Base-by-base conservation (phyloP, 2,797 vertebrate species). In the Scomberomorus guttatus region DNA sequence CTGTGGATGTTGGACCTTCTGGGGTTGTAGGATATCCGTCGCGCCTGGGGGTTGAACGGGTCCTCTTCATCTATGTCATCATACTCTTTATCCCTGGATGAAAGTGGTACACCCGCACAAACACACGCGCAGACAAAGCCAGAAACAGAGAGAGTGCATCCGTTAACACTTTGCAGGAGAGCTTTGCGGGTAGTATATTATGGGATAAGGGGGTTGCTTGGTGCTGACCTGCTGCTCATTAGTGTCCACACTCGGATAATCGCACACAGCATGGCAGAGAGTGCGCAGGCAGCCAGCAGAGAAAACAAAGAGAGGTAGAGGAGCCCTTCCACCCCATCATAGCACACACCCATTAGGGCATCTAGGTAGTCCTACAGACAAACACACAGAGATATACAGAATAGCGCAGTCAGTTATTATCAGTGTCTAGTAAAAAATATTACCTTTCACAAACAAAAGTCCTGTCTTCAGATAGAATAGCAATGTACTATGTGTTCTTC, bases 241-340 rank as follows among this genome's bases (percentile, higher is more conserved):
- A 95, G 94, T 79, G 89, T 95, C 96, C 97, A 98, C 71, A 97
- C 94, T 1, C 88, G 91, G 0, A 97, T 96, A 6, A 95, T 87
- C 0, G 90, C 88, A 12, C 97, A 98, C 89, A 97, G 93, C 94
- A 99, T 92, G 76, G 91, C 92, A 52, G 96, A 96, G 92, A 98
- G 97, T 46, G 96, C 93, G 17, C 95, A 84, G 5, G 95, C 95
- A 0, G 96, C 96, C 94, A 99, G 93, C 77, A 99, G 86, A 17
- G 98, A 99, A 95, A 98, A 99, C 89, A 99, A 95, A 75, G 95
- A 93, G 2, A 99, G 96, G 92, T 97, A 99, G 64, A 99, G 96
- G 85, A 99, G 91, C 9, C 98, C 98, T 92, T 99, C 97, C 32
- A 99, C 95, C 5, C 98, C 97, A 0, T 99, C 97, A 1, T 98